Percentiles rank a stretch among this genome's conserved stretches.
These are phyloP conservation scores for Notamacropus eugenii DNA, from an alignment of 2,797 vertebrate genomes.

Conservation along the genomic window DNA sequence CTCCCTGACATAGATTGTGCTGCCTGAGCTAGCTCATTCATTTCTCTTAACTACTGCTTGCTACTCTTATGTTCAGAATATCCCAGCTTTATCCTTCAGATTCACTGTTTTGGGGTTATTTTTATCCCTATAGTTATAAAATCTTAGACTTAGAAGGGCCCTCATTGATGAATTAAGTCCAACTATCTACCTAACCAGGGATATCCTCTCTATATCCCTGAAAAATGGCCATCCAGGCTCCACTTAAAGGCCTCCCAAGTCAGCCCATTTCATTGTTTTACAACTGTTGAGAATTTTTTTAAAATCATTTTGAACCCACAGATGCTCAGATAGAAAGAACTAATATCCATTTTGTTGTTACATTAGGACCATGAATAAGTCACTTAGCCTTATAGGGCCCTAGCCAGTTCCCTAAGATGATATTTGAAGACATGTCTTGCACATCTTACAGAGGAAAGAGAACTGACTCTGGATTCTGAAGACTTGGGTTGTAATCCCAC, in stretches of 20 bases:
- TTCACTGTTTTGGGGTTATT: not conserved
- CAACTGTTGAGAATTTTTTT: not conserved
- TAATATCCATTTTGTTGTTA: not conserved
- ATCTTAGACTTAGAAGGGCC: not conserved
- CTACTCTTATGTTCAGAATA: constrained; percentile 43
- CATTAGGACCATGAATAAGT: not conserved
- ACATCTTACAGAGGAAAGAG: not conserved
- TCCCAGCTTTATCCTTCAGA: not conserved
- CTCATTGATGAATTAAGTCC: not conserved
- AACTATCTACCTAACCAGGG: not conserved
- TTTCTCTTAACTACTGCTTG: constrained; percentile 39
- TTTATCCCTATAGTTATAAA: not conserved
- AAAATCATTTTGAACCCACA: not conserved
- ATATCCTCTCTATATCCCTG: not conserved
- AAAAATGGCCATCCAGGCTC: not conserved
- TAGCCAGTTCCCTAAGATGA: not conserved
- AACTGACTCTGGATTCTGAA: not conserved
- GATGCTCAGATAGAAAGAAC: not conserved
- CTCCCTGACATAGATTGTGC: not conserved
- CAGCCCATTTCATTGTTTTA: not conserved
- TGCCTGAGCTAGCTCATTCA: not conserved
- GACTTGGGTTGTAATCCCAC: not conserved
- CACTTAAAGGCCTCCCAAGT: not conserved
- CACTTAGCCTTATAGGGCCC: not conserved
- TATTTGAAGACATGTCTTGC: not conserved